These are phyloP conservation scores for Columba janthina DNA, from an alignment of 2,113 vertebrate species.

Conservation along the genomic window DNA sequence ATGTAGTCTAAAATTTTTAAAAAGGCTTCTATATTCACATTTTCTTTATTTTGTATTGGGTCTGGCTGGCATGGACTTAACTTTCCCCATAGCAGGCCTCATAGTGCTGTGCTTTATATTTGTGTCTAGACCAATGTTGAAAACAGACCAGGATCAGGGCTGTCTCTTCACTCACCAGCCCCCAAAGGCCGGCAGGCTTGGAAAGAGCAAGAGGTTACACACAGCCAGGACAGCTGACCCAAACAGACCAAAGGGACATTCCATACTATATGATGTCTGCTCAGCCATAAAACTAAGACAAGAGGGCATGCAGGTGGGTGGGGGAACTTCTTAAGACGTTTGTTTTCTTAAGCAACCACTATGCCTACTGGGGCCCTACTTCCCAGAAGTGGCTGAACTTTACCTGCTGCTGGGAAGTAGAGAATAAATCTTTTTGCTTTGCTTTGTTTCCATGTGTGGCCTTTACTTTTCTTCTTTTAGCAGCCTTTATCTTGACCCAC, in stretches of 20 bases:
- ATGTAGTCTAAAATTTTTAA: background rate
- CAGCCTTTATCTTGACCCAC: background rate
- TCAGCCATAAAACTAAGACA: background rate
- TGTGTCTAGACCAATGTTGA: background rate
- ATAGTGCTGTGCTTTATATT: background rate
- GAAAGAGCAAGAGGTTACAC: rapidly evolving
- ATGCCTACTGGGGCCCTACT: no score
- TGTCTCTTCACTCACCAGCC: rapidly evolving
- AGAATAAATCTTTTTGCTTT: background rate
- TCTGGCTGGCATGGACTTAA: background rate
- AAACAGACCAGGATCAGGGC: no score
- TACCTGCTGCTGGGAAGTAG: no score
- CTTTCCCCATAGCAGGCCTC: background rate
- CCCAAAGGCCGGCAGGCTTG: background rate
- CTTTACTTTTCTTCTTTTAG: background rate
- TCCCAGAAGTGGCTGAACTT: no score
- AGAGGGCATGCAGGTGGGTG: rapidly evolving
- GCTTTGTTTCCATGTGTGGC: rapidly evolving
- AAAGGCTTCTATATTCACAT: background rate
- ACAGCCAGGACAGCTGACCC: background rate
- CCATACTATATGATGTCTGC: no score
- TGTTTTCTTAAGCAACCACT: background rate
- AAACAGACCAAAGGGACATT: background rate
- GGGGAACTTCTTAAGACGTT: rapidly evolving
- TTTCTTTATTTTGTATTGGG: background rate